phyloP scores from a whole-genome alignment of 2,797 vertebrate genomes.

The Ctenosaura bakeri region DNA sequence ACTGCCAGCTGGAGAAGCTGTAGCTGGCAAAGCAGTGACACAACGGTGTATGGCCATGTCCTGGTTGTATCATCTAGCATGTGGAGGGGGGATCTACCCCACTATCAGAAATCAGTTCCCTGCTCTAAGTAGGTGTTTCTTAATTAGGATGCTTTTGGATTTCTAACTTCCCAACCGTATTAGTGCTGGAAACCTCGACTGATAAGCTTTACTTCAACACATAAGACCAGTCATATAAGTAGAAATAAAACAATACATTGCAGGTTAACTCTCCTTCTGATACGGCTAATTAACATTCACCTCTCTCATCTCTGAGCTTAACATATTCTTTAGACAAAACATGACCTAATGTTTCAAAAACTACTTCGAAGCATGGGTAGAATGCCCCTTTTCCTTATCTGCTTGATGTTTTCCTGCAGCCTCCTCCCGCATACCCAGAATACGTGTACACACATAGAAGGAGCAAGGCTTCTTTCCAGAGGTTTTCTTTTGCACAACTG shows the following conservation, averaged over 20 bases:
- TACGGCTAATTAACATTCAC: not conserved
- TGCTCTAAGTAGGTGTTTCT: not conserved
- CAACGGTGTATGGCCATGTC: too few species aligned
- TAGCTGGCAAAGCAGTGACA: too few species aligned
- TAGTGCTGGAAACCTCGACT: not conserved
- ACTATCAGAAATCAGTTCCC: not conserved
- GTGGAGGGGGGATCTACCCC: not conserved
- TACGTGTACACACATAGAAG: not conserved
- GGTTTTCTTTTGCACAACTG: not conserved
- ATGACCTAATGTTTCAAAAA: not conserved
- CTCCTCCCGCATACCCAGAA: not conserved
- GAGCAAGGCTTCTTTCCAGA: not conserved
- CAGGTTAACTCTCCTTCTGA: not conserved
- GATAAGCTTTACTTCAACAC: not conserved
- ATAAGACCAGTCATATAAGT: not conserved
- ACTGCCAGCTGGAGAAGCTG: too few species aligned
- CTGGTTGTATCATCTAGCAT: not conserved
- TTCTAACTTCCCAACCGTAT: not conserved
- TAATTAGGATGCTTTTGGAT: not conserved
- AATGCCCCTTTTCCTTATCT: not conserved
- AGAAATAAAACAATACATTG: not conserved
- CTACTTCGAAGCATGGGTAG: not conserved
- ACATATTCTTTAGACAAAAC: not conserved
- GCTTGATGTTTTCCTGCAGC: not conserved
- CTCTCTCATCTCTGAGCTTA: not conserved